A percentile compares a stretch with the other conserved stretches of the same genome.
Evolutionary conservation across 1,140 invertebrate genomes (phyloP).

Genomic region (Caenorhabditis briggsae): DNA sequence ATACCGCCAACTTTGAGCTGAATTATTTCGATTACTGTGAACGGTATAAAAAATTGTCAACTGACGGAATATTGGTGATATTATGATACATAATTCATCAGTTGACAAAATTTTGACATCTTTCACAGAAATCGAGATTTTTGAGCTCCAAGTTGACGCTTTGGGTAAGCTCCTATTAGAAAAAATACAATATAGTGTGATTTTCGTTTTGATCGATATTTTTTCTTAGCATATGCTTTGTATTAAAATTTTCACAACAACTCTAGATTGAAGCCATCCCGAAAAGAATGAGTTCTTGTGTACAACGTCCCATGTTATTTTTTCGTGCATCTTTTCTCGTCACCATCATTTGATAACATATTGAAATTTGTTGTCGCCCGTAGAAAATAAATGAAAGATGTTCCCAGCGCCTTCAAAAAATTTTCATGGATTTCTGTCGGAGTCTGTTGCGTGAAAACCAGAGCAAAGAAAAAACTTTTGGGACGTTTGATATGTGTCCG

Average conservation of each 20-base stretch:
- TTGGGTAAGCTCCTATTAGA: too few relatives aligned
- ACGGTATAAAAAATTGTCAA: too few relatives aligned
- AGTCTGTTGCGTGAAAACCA: slow-evolving; percentile 1
- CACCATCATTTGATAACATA: slow-evolving; percentile 22
- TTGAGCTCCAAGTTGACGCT: too few relatives aligned
- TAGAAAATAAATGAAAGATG: background rate
- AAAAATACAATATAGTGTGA: too few relatives aligned
- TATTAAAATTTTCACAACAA: background rate
- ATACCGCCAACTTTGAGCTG: too few relatives aligned
- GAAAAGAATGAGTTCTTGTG: slow-evolving; percentile 35
- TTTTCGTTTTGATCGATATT: background rate
- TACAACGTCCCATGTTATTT: background rate
- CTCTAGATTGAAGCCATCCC: slow-evolving; percentile 4
- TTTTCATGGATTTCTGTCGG: background rate
- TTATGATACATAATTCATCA: too few relatives aligned
- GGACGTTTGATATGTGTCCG: slow-evolving; percentile 26
- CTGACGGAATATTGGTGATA: too few relatives aligned
- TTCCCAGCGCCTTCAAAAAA: slow-evolving; percentile 7
- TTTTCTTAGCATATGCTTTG: background rate
- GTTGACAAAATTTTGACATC: too few relatives aligned
- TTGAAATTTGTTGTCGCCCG: slow-evolving; percentile 29
- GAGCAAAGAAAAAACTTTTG: background rate
- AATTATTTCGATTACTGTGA: too few relatives aligned
- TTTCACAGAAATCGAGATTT: too few relatives aligned
- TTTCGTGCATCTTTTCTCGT: background rate